These are phyloP conservation scores for Phalangium opilio DNA, from an alignment of 2,888 invertebrate genomes.

Conservation along the genomic window DNA sequence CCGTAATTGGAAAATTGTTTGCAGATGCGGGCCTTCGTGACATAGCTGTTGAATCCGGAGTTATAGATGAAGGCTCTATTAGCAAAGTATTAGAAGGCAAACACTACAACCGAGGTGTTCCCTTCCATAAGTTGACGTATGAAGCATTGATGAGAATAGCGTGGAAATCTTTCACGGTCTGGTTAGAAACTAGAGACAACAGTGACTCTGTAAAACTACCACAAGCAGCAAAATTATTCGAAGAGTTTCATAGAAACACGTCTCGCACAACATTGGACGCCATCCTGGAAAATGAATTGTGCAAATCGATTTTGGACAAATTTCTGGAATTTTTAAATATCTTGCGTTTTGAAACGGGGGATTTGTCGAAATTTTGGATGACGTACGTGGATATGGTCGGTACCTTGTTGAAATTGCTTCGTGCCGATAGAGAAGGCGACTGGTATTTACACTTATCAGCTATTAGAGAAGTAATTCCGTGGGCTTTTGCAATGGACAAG, in stretches of 20 bases:
- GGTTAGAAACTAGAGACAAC: not conserved
- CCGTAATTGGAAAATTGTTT: constrained; percentile 19
- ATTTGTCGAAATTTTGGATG: not conserved
- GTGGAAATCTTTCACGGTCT: not conserved
- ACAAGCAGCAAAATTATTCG: too few species aligned
- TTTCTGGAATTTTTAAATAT: not conserved
- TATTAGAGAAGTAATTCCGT: not conserved
- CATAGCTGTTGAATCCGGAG: constrained; percentile 14
- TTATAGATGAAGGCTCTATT: constrained; percentile 19
- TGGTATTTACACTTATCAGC: not conserved
- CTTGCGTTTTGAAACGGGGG: not conserved
- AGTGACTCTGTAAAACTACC: too few species aligned
- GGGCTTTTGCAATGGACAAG: not conserved
- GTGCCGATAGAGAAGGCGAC: not conserved
- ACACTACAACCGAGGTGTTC: constrained; percentile 2
- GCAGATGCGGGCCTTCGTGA: constrained; percentile 19
- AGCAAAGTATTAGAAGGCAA: constrained; percentile 12
- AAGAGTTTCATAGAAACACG: too few species aligned
- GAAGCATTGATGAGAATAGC: constrained; percentile 15
- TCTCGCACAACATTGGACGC: too few species aligned
- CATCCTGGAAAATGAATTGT: too few species aligned
- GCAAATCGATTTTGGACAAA: too few species aligned
- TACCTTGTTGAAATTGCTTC: not conserved
- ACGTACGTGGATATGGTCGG: not conserved
- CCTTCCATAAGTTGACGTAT: constrained; percentile 17